Percentiles rank a stretch among this genome's conserved stretches.
Conservation (phyloP, 2,888 invertebrate genomes). For the Brachyptera putata region DNA sequence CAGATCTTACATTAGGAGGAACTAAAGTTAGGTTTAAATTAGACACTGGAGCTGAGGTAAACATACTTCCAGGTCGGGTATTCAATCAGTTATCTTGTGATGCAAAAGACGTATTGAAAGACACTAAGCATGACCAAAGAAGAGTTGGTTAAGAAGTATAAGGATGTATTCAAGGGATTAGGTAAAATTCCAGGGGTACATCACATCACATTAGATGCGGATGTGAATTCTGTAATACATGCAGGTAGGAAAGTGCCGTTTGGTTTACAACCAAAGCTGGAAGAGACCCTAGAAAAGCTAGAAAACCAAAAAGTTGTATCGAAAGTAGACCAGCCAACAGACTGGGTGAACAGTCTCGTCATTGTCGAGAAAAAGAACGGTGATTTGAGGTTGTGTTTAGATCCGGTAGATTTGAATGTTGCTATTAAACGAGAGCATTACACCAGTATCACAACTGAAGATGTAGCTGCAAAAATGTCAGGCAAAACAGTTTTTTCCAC, state of each 20-base stretch:
- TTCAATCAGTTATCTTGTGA: neutral
- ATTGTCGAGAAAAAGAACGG: slow-evolving; percentile 20
- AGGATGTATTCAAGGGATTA: too few relatives aligned
- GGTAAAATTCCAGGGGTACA: neutral
- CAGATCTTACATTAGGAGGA: neutral
- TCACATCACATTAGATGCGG: neutral
- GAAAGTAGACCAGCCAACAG: neutral
- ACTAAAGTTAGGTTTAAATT: slow-evolving; percentile 1
- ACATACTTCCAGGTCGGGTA: neutral
- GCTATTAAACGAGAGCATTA: slow-evolving; percentile 14
- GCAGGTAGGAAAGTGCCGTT: neutral
- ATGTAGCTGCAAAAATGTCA: neutral
- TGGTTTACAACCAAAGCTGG: neutral
- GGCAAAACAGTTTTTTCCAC: slow-evolving; percentile 15
- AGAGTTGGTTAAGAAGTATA: too few relatives aligned
- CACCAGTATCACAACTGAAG: neutral
- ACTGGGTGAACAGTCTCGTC: slow-evolving; percentile 18
- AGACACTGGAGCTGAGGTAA: neutral
- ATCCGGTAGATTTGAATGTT: slow-evolving; percentile 13
- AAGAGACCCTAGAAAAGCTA: neutral
- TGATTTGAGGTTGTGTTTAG: slow-evolving; percentile 10
- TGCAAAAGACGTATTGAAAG: neutral
- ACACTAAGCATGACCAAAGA: too few relatives aligned
- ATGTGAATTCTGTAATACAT: neutral
- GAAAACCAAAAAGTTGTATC: neutral